A percentile compares a stretch with the other conserved stretches of the same genome.
These are phyloP conservation scores for Zoanthus sansibaricus DNA, from an alignment of 92 coral and sea anemone genomes.

Conservation along the genomic window DNA sequence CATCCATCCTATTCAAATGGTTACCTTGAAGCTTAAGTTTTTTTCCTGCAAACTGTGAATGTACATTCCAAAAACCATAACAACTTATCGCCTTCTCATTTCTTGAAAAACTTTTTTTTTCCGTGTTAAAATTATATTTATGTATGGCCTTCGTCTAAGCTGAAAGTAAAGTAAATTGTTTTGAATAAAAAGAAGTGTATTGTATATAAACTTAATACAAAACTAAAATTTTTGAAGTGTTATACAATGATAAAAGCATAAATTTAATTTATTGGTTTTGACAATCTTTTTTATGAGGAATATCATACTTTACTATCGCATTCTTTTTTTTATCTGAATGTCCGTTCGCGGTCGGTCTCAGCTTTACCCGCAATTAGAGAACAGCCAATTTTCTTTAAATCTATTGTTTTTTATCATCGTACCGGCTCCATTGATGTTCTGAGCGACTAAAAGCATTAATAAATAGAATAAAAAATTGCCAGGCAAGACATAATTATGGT, in stretches of 20 bases:
- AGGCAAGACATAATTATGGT: conserved; percentile 12
- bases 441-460: conserved; percentile 40
- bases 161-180: not conserved
- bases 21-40: not conserved
- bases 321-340: not conserved
- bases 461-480: conserved; percentile 21
- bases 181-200: not conserved
- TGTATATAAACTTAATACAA: not conserved
- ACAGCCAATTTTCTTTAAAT: conserved; percentile 1
- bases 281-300: not conserved
- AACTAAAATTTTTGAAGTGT: not conserved
- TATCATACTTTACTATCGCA: not conserved
- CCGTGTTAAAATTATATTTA: not conserved
- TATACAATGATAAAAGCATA: not conserved
- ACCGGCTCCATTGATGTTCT: conserved; percentile 49
- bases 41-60: conserved; percentile 14
- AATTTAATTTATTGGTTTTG: not conserved
- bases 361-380: conserved; percentile 7
- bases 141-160: not conserved
- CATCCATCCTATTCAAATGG: not conserved
- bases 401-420: conserved; percentile 33
- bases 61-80: conserved; percentile 27
- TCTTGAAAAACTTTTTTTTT: conserved; percentile 10
- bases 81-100: conserved; percentile 40
- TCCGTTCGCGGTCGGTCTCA: not conserved